These are phyloP conservation scores for Ophiodon elongatus DNA, from an alignment of 2,113 vertebrate genomes.

Conservation along the genomic window DNA sequence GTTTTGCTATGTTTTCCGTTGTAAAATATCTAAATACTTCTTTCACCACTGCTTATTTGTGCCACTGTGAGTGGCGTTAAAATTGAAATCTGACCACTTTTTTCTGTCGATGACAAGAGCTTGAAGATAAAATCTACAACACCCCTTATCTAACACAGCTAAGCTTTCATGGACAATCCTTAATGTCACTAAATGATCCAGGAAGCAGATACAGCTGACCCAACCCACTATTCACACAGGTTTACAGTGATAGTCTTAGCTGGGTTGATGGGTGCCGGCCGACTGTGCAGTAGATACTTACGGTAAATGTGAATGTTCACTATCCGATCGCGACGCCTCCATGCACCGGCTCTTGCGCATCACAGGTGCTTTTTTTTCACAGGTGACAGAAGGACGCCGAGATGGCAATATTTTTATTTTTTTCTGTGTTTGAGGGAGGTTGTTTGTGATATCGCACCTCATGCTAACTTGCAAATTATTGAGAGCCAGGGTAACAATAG, in stretches of 20 bases:
- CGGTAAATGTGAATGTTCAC: not conserved
- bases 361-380: conserved; percentile 72
- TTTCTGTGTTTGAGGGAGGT: conserved; percentile 58
- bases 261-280: not conserved
- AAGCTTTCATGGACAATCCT: not conserved
- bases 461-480: conserved; percentile 82
- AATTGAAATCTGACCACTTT: not conserved
- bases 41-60: not conserved
- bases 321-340: conserved; percentile 10
- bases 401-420: conserved; percentile 56
- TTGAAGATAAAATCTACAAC: not conserved
- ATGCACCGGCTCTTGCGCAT: conserved; percentile 23
- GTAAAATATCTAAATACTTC: not conserved
- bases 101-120: not conserved
- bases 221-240: not conserved
- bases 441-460: conserved; percentile 78
- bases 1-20: not conserved
- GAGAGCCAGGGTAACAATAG: conserved; percentile 75
- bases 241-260: not conserved
- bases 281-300: not conserved
- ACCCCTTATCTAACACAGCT: not conserved
- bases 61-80: not conserved
- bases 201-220: not conserved
- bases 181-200: not conserved
- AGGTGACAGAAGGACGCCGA: conserved; percentile 79